Conservation (phyloP, 2,888 invertebrate genomes). For the Eudasyphora cyanicolor region DNA sequence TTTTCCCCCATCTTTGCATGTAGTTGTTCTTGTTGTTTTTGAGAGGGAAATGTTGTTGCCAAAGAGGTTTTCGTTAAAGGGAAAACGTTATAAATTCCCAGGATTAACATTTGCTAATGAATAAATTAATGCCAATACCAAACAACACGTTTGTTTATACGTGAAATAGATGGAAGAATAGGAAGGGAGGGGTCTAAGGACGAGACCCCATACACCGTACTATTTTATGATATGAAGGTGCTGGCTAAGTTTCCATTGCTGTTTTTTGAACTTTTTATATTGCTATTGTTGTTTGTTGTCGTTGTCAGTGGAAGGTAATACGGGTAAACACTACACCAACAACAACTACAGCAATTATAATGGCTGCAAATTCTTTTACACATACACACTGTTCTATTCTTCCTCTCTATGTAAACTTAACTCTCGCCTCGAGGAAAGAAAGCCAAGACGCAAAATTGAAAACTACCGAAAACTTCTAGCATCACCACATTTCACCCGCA, state of each 20-base stretch:
- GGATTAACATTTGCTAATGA: constrained; percentile 55
- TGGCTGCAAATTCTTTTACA: neutral
- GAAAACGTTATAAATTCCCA: constrained; percentile 39
- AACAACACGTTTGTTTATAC: neutral
- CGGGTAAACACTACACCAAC: no score
- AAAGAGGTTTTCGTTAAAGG: constrained; percentile 19
- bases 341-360: no score
- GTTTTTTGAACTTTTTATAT: neutral
- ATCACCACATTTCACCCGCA: neutral
- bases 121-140: constrained; percentile 51
- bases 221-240: neutral
- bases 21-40: neutral
- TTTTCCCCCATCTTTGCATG: neutral
- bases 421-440: neutral
- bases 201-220: neutral
- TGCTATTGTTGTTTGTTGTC: neutral
- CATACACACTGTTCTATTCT: no score
- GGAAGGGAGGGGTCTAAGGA: neutral
- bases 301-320: neutral
- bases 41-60: neutral
- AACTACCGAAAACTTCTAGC: neutral
- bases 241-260: neutral
- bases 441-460: neutral
- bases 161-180: no score
- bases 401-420: no score